Conservation (phyloP, 2,888 invertebrate species). For the Allacma fusca region DNA sequence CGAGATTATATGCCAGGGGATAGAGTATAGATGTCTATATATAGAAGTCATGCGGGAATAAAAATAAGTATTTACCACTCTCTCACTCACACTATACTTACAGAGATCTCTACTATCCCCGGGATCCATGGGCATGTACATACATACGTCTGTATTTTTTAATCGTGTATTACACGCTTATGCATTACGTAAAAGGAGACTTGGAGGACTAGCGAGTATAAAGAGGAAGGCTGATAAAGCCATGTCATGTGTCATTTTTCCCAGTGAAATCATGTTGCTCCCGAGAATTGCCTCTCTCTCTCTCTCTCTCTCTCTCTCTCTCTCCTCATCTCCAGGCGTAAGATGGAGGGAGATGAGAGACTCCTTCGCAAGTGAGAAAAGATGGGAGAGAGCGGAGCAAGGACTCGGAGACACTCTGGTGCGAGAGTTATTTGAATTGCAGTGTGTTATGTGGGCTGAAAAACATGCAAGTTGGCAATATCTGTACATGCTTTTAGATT, state of each 20-base stretch:
- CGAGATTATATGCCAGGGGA: too few species aligned
- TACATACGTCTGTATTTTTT: too few species aligned
- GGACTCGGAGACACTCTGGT: too few species aligned
- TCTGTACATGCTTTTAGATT: constrained; percentile 12
- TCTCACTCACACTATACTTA: too few species aligned
- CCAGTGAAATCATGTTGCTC: constrained; percentile 46
- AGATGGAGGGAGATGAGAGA: background rate
- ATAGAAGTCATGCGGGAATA: too few species aligned
- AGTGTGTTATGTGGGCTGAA: constrained; percentile 7
- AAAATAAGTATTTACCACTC: too few species aligned
- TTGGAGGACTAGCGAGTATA: background rate
- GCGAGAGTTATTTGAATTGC: constrained; percentile 4
- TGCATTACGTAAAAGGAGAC: too few species aligned
- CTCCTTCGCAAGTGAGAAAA: background rate
- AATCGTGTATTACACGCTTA: too few species aligned
- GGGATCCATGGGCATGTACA: too few species aligned
- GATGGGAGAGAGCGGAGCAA: background rate
- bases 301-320: background rate
- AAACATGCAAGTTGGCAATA: constrained; percentile 16
- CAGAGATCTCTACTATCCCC: too few species aligned
- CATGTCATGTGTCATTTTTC: constrained; percentile 47
- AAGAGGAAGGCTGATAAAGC: constrained; percentile 38
- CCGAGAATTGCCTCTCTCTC: constrained; percentile 34
- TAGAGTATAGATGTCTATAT: too few species aligned
- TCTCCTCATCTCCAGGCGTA: background rate